Percentiles rank a stretch among this genome's conserved stretches.
Conservation (phyloP, 2,888 invertebrate species). For the Hydrotaea diabolus region DNA sequence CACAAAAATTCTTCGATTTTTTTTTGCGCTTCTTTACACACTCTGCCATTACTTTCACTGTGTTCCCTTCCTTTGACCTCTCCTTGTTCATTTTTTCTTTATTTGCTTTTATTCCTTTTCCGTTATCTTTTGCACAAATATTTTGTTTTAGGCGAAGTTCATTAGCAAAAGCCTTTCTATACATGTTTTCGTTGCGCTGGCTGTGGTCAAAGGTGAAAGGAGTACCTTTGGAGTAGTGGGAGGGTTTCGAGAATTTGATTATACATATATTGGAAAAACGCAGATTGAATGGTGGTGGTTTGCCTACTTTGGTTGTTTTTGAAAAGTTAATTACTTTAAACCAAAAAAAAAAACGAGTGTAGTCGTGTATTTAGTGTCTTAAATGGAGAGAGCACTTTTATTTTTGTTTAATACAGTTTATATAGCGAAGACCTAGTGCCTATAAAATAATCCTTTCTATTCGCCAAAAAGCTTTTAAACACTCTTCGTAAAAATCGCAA, state of each 20-base stretch:
- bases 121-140: slow-evolving; percentile 38
- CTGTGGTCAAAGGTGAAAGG: slow-evolving; percentile 1
- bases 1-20: slow-evolving; percentile 49
- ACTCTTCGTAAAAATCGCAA: no score
- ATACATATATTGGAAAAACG: neutral
- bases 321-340: slow-evolving; percentile 29
- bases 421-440: no score
- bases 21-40: neutral
- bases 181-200: neutral
- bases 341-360: neutral
- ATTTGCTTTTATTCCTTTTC: slow-evolving; percentile 16
- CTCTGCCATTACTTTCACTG: neutral
- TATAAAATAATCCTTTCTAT: no score
- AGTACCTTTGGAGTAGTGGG: neutral
- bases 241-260: neutral
- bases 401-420: no score
- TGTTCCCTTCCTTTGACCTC: neutral
- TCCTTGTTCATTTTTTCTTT: slow-evolving; percentile 27
- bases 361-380: no score
- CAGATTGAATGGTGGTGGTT: no score
- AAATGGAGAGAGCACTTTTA: no score
- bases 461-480: no score
- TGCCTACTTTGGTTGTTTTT: no score
- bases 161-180: slow-evolving; percentile 54
- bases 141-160: slow-evolving; percentile 59